A percentile compares a stretch with the other conserved stretches of the same genome.
Conservation (phyloP, 2,888 invertebrate genomes). For the Sphinx pinastri region DNA sequence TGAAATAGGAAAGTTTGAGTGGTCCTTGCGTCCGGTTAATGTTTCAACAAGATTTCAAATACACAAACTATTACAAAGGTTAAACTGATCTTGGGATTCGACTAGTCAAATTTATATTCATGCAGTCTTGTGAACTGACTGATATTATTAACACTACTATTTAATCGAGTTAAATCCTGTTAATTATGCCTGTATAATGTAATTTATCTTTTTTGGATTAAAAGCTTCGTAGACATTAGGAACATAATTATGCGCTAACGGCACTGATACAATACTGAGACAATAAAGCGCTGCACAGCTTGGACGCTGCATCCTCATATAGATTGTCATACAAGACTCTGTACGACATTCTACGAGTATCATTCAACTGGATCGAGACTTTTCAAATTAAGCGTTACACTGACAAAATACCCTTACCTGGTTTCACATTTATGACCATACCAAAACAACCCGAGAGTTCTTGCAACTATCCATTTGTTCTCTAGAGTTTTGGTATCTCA, state of each 20-base stretch:
- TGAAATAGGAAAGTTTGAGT: slow-evolving; percentile 88
- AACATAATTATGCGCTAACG: slow-evolving; percentile 64
- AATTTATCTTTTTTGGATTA: slow-evolving; percentile 56
- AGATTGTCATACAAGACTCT: slow-evolving; percentile 51
- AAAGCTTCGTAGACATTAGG: slow-evolving; percentile 61
- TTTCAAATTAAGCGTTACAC: slow-evolving; percentile 74
- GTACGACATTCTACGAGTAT: slow-evolving; percentile 55
- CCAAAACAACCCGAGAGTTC: slow-evolving; percentile 52
- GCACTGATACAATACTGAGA: slow-evolving; percentile 73
- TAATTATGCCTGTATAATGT: slow-evolving; percentile 38
- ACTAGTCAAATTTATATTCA: slow-evolving; percentile 30
- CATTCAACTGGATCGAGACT: slow-evolving; percentile 57
- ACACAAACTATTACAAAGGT: slow-evolving; percentile 29
- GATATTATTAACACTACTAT: slow-evolving; percentile 29
- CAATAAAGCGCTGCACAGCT: slow-evolving; percentile 68
- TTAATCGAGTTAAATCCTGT: slow-evolving; percentile 23
- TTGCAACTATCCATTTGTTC: slow-evolving; percentile 30
- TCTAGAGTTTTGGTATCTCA: slow-evolving; percentile 66
- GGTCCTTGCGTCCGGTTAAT: slow-evolving; percentile 87
- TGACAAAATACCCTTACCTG: slow-evolving; percentile 75
- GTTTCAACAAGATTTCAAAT: slow-evolving; percentile 24
- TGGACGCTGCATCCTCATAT: slow-evolving; percentile 51
- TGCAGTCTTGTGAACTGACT: slow-evolving; percentile 32
- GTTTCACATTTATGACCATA: slow-evolving; percentile 50
- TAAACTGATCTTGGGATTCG: slow-evolving; percentile 31